phyloP scores from a whole-genome alignment of 2,888 invertebrate genomes.

The Drosophila histrio region DNA sequence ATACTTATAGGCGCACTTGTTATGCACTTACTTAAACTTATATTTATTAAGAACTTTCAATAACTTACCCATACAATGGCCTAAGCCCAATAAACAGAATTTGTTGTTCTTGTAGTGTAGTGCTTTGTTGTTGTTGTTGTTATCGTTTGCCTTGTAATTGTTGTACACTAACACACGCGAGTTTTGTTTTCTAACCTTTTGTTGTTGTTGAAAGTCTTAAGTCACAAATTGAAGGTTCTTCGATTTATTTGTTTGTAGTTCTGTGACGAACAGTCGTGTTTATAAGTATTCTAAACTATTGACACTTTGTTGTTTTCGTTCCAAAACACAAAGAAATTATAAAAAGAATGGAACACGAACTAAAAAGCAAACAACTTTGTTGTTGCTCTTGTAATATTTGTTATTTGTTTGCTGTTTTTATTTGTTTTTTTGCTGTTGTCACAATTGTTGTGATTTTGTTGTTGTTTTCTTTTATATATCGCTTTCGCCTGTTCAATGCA shows the following conservation, averaged over 20 bases:
- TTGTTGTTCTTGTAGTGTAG: constrained; percentile 44
- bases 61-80: constrained; percentile 86
- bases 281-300: constrained; percentile 54
- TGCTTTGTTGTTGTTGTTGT: constrained; percentile 21
- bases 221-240: constrained; percentile 4
- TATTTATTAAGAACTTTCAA: constrained; percentile 11
- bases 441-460: constrained; percentile 10
- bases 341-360: constrained; percentile 62
- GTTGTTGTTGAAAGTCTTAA: constrained; percentile 16
- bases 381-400: too few species aligned
- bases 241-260: constrained; percentile 25
- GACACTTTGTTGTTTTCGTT: constrained; percentile 28
- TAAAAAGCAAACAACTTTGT: constrained; percentile 63
- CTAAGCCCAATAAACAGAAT: constrained; percentile 84
- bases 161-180: constrained; percentile 55
- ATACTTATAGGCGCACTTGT: too few species aligned
- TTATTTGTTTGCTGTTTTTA: constrained; percentile 8
- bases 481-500: constrained; percentile 81
- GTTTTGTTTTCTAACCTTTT: constrained; percentile 27
- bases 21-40: background rate
- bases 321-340: constrained; percentile 61
- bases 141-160: constrained; percentile 21
- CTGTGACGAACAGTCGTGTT: constrained; percentile 36
- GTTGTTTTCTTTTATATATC: constrained; percentile 17
- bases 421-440: constrained; percentile 11